Evolutionary conservation across 1,140 invertebrate genomes (phyloP).

Genomic region (Aleiodes sp.): DNA sequence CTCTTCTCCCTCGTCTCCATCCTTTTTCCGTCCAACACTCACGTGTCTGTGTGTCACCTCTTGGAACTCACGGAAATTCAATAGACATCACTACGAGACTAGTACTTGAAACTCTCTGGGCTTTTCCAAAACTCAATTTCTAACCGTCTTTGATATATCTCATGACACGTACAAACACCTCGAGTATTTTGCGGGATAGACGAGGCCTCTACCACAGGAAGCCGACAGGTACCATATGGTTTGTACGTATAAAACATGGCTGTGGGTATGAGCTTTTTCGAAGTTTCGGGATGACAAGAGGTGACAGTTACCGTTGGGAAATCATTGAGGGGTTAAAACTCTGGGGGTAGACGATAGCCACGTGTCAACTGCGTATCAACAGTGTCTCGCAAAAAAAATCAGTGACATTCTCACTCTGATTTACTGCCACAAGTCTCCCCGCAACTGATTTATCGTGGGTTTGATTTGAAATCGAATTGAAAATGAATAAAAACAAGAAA

Average conservation of each 20-base stretch:
- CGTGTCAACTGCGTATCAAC: constrained; percentile 1
- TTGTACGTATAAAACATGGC: background rate
- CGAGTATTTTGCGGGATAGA: background rate
- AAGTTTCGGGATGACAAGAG: too few species aligned
- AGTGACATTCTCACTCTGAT: background rate
- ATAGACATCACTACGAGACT: background rate
- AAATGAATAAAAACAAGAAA: too few species aligned
- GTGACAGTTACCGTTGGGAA: background rate
- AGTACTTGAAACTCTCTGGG: constrained; percentile 3
- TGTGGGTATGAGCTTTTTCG: background rate
- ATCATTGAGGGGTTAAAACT: background rate
- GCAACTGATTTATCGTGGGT: background rate
- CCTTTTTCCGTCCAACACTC: background rate
- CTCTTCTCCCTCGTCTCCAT: background rate
- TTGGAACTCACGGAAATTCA: constrained; percentile 12
- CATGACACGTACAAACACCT: background rate
- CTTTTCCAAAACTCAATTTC: constrained; percentile 7
- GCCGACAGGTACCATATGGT: background rate
- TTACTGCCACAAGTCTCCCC: background rate
- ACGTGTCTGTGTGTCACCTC: background rate
- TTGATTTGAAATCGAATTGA: too few species aligned
- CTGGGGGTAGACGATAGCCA: background rate
- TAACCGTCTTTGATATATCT: constrained; percentile 8
- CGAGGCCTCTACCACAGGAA: background rate
- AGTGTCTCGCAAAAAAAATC: background rate